A percentile compares a stretch with the other conserved stretches of the same genome.
Evolutionary conservation across 2,797 vertebrate genomes (phyloP).

Genomic region (Hafferia zeledoni): DNA sequence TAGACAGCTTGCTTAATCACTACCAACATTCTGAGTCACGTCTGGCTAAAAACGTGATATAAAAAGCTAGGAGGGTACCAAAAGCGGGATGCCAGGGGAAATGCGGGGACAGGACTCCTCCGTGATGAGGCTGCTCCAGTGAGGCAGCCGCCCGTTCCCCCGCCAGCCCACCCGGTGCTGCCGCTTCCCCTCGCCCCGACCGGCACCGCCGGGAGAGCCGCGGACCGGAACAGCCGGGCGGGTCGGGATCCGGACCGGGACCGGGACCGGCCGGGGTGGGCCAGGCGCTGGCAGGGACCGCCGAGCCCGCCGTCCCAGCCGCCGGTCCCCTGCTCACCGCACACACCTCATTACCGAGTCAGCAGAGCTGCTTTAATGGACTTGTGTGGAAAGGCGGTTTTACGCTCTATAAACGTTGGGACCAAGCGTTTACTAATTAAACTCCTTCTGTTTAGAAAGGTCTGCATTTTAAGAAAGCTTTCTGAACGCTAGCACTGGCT

Average conservation of each 20-base stretch:
- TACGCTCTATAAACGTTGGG: background rate
- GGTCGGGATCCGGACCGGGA: background rate
- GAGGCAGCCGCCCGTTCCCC: background rate
- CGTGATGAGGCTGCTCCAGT: background rate
- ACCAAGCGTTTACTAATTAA: slow-evolving; percentile 36
- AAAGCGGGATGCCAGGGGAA: background rate
- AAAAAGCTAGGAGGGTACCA: background rate
- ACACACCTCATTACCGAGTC: background rate
- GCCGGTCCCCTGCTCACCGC: background rate
- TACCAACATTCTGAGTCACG: background rate
- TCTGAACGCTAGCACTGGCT: background rate
- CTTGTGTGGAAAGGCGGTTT: background rate
- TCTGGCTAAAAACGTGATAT: background rate
- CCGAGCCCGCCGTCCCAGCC: background rate
- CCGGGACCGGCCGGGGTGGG: background rate
- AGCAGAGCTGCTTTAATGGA: background rate
- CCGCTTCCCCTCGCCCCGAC: background rate
- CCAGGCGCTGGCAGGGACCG: background rate
- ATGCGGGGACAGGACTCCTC: background rate
- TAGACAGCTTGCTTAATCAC: slow-evolving; percentile 15
- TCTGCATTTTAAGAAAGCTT: background rate
- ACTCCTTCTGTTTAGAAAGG: slow-evolving; percentile 13
- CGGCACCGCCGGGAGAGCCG: background rate
- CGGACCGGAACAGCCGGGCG: background rate
- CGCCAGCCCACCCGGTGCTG: background rate